Conservation (phyloP, 2,797 vertebrate species). For the Leucoraja ocellata region DNA sequence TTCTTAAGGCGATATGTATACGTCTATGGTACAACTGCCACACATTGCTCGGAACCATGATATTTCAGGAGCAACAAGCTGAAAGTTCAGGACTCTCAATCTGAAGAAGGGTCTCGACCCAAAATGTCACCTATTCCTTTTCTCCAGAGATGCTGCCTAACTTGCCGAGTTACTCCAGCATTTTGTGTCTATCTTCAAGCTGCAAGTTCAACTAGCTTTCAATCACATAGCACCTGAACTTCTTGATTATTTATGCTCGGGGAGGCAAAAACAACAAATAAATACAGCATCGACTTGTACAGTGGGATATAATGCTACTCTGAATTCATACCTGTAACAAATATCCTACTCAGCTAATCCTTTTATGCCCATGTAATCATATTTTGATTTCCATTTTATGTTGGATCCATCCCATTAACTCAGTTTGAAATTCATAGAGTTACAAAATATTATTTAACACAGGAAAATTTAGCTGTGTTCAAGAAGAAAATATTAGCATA, state of each 20-base stretch:
- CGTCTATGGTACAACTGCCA: not conserved
- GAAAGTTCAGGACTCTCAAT: not conserved
- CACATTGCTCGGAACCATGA: not conserved
- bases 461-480: not conserved
- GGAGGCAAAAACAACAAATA: not conserved
- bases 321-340: not conserved
- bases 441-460: not conserved
- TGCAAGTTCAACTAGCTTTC: conserved; percentile 6
- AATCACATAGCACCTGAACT: not conserved
- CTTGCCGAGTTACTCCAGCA: too few species aligned
- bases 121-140: too few species aligned
- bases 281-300: not conserved
- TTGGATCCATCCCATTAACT: not conserved
- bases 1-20: not conserved
- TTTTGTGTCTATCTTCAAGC: not conserved
- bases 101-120: too few species aligned
- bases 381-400: not conserved
- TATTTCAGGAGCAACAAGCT: not conserved
- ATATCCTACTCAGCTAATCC: not conserved
- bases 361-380: not conserved
- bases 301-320: not conserved
- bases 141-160: too few species aligned
- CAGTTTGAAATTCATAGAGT: not conserved
- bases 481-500: not conserved
- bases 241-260: not conserved